phyloP scores from a whole-genome alignment of 2,888 invertebrate species.

The Drosophila atroscutellata region DNA sequence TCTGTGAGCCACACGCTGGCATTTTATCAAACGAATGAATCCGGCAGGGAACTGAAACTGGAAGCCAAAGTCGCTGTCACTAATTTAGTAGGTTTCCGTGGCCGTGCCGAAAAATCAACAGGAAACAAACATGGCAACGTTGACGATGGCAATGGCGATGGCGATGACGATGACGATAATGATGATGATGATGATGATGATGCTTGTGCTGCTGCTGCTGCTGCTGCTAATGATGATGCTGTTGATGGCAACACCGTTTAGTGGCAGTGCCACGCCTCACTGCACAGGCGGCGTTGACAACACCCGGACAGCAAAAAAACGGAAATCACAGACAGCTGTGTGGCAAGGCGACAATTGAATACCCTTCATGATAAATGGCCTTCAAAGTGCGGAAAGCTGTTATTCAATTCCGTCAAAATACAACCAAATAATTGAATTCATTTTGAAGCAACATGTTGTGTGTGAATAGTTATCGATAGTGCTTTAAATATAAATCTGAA shows the following conservation, averaged over 20 bases:
- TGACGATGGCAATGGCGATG: slow-evolving; percentile 5
- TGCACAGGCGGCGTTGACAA: slow-evolving; percentile 71
- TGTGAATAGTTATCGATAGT: not conserved
- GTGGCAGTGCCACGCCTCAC: slow-evolving; percentile 66
- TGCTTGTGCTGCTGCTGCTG: slow-evolving; percentile 30
- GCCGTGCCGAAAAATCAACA: slow-evolving; percentile 78
- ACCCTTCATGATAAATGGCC: not conserved
- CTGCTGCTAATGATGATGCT: slow-evolving; percentile 25
- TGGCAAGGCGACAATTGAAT: not conserved
- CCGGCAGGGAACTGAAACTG: slow-evolving; percentile 33
- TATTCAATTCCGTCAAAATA: not conserved
- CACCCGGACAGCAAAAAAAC: slow-evolving; percentile 19
- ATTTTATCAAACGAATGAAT: slow-evolving; percentile 77
- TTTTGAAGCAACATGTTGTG: not conserved
- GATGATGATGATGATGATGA: slow-evolving; percentile 9
- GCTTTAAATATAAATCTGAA: not conserved
- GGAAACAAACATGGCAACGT: slow-evolving; percentile 73
- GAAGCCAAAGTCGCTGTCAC: slow-evolving; percentile 68
- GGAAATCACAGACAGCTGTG: not conserved
- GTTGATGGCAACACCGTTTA: slow-evolving; percentile 59
- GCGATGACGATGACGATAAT: slow-evolving; percentile 5
- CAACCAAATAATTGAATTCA: not conserved
- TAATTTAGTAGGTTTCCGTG: slow-evolving; percentile 74
- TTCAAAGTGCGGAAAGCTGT: not conserved
- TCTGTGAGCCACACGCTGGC: slow-evolving; percentile 33